Evolutionary conservation across 1,140 invertebrate species (phyloP).

Genomic region (fruit fly (Drosophila melanogaster)): DNA sequence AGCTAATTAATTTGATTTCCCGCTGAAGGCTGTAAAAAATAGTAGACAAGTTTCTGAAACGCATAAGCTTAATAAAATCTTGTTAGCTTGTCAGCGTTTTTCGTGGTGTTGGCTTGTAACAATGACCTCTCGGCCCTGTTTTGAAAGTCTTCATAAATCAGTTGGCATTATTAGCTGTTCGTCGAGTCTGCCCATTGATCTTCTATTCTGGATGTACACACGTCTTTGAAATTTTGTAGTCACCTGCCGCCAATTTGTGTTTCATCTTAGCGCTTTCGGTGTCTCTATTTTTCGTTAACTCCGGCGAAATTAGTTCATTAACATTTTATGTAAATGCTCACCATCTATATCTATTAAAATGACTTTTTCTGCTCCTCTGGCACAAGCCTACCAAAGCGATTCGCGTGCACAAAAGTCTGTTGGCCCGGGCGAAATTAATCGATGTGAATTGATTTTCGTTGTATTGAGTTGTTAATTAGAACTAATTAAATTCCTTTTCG

Average conservation of each 20-base stretch:
- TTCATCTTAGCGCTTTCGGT: constrained; percentile 58
- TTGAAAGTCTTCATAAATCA: constrained; percentile 45
- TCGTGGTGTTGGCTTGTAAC: constrained; percentile 27
- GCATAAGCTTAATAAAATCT: constrained; percentile 20
- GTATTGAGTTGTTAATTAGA: constrained; percentile 61
- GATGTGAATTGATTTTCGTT: constrained; percentile 44
- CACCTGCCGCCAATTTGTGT: constrained; percentile 53
- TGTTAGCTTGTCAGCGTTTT: constrained; percentile 14
- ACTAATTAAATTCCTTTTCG: constrained; percentile 31
- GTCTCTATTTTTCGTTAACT: constrained; percentile 36
- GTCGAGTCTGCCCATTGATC: constrained; percentile 34
- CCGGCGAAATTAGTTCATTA: constrained; percentile 69
- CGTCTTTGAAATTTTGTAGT: constrained; percentile 14
- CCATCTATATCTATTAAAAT: constrained; percentile 33
- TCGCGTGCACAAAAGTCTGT: constrained; percentile 22
- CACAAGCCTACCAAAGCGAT: constrained; percentile 42
- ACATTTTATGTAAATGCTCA: constrained; percentile 64
- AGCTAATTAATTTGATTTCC: constrained; percentile 48
- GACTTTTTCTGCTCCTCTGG: constrained; percentile 21
- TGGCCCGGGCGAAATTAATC: constrained; percentile 53
- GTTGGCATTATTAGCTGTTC: constrained; percentile 16
- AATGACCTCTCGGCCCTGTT: constrained; percentile 43
- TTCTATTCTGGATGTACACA: constrained; percentile 31
- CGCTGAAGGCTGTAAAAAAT: constrained; percentile 27
- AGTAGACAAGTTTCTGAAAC: constrained; percentile 13